Evolutionary conservation across 2,888 invertebrate genomes (phyloP), one percentile per base, ranked within the genome.

Genomic region (Trichopria drosophilae): DNA sequence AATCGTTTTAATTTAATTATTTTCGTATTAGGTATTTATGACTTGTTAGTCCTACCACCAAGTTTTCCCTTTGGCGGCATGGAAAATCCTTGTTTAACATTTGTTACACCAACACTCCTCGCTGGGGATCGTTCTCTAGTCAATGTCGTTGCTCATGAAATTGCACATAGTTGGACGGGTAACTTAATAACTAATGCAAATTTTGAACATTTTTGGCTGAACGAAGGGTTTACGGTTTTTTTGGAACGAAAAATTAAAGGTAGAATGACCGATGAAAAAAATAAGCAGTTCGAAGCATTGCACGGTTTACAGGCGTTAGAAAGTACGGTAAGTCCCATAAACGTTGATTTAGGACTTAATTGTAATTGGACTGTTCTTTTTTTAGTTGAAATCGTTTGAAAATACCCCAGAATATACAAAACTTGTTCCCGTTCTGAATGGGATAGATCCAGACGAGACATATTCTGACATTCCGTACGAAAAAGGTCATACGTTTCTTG

Each of bases 31-130:
- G 64, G 58, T 4, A 83, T 85, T 59, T 97, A 95, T 75, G 95
- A 96, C 76, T 68, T 90, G 51, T 77, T 97, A 24, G 90, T 96
- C 28, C 80, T 97, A 68, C 96, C 96, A 0, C 93, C 95, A 1
- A 88, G 88, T 57, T 97, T 96, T 79, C 93, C 96, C 0, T 95
- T 85, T 71, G 95, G 95, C 1, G 96, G 95, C 13, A 96, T 96
- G 95, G 96, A 96, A 76, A 96, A 96, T 79, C 95, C 96, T 0
- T 95, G 94, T 72, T 77, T 97, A 39, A 96, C 95, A 0, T 96
- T 96, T 76, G 88, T 94, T 3, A 95, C 96, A 0, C 96, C 96
- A 3, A 94, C 95, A 0, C 69, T 95, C 36, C 76, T 96, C 87
- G 93, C 94, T 0, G 96, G 96, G 2, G 96, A 97, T 73, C 82